A percentile compares a stretch with the other conserved stretches of the same genome.
phyloP scores from a whole-genome alignment of 2,888 invertebrate genomes.

The Parthenolecanium corni region DNA sequence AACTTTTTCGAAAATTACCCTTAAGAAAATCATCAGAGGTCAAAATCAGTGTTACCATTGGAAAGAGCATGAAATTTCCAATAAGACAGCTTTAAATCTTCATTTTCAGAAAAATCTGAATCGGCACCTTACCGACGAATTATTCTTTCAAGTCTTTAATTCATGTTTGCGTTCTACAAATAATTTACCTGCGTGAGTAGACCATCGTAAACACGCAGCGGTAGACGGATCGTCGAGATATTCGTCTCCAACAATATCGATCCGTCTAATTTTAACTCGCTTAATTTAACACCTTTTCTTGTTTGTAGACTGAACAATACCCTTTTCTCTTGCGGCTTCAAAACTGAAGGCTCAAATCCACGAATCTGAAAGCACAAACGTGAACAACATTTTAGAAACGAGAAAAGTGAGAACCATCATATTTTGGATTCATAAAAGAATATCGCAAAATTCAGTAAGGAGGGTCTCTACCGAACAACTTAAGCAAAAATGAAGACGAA shows the following conservation, averaged over 20 bases:
- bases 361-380: conserved; percentile 41
- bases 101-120: too few species aligned
- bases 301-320: conserved; percentile 45
- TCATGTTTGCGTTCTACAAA: too few species aligned
- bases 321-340: conserved; percentile 48
- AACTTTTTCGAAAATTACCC: too few species aligned
- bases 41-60: too few species aligned
- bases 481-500: too few species aligned
- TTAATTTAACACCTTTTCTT: conserved; percentile 14
- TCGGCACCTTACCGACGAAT: background rate
- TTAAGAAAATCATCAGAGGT: background rate
- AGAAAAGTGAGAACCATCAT: background rate
- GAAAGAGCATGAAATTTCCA: too few species aligned
- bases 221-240: conserved; percentile 57
- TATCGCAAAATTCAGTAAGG: too few species aligned
- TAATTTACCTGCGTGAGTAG: conserved; percentile 48
- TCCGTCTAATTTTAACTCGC: conserved; percentile 45
- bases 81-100: too few species aligned
- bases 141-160: background rate
- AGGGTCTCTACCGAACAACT: too few species aligned
- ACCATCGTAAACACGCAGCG: conserved; percentile 61
- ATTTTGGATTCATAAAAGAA: too few species aligned
- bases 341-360: conserved; percentile 48
- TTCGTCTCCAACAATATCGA: conserved; percentile 58
- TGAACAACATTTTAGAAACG: background rate